Conservation (phyloP, 2,113 vertebrate genomes). For the Agelaius tricolor region DNA sequence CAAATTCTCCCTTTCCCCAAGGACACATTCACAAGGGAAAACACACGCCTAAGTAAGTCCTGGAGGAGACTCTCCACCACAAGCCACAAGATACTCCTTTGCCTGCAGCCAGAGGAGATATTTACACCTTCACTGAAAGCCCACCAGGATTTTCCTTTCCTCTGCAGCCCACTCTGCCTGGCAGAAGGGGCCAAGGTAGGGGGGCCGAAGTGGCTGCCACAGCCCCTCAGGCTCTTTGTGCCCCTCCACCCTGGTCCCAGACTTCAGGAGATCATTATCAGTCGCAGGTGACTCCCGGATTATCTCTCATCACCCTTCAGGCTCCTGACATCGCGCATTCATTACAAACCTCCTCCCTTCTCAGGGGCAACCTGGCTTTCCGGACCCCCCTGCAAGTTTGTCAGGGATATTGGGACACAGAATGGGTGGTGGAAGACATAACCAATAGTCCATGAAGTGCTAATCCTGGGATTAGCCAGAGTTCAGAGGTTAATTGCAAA, state of each 20-base stretch:
- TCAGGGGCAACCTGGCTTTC: neutral
- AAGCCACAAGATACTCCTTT: neutral
- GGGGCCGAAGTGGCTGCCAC: neutral
- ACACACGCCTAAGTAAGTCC: neutral
- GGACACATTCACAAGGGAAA: neutral
- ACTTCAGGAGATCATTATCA: neutral
- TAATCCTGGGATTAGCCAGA: conserved; percentile 34
- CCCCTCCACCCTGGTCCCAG: neutral
- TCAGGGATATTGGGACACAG: neutral
- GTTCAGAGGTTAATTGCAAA: conserved; percentile 60
- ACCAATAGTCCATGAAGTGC: neutral
- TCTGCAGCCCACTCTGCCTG: neutral
- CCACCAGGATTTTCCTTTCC: neutral
- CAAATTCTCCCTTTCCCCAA: neutral
- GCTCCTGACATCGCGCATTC: neutral
- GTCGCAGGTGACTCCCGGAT: neutral
- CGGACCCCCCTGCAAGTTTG: neutral
- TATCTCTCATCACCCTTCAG: neutral
- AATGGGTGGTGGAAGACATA: neutral
- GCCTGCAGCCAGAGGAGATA: neutral
- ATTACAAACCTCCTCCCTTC: neutral
- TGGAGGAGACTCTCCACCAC: neutral
- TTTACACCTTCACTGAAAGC: neutral
- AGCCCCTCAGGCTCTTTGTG: neutral
- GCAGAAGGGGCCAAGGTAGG: neutral